Conservation (phyloP, 2,888 invertebrate species). For the Tinea pellionella region DNA sequence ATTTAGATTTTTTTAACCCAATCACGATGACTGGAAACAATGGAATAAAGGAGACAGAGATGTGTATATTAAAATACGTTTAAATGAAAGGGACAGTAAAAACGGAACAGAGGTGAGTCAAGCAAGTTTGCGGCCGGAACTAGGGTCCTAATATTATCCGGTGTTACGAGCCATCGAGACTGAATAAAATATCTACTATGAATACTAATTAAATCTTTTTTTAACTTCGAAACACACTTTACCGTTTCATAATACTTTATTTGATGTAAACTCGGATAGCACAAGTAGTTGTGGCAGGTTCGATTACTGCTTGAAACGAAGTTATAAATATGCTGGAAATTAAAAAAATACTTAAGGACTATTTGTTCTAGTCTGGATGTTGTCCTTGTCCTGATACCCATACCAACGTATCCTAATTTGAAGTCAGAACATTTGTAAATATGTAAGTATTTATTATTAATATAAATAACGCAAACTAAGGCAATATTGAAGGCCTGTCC, state of each 20-base stretch:
- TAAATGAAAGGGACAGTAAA: not conserved
- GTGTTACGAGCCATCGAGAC: slow-evolving; percentile 2
- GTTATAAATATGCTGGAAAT: no score
- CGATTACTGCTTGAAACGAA: no score
- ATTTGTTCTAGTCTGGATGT: no score
- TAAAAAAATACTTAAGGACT: no score
- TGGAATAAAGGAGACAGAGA: not conserved
- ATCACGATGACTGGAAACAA: not conserved
- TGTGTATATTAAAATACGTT: not conserved
- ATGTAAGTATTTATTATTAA: no score
- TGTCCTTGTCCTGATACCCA: no score
- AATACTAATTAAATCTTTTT: not conserved
- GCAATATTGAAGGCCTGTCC: no score
- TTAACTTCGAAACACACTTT: not conserved
- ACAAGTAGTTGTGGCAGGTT: no score
- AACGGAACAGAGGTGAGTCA: slow-evolving; percentile 9
- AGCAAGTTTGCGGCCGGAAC: slow-evolving; percentile 7
- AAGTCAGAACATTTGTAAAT: no score
- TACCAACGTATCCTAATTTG: no score
- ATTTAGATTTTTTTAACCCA: not conserved
- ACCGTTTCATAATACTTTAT: not conserved
- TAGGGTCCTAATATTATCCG: slow-evolving; percentile 13
- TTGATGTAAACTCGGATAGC: no score
- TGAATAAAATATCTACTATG: not conserved
- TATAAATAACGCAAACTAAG: no score